phyloP scores from a whole-genome alignment of 2,113 vertebrate genomes.

The Zosterops borbonicus region DNA sequence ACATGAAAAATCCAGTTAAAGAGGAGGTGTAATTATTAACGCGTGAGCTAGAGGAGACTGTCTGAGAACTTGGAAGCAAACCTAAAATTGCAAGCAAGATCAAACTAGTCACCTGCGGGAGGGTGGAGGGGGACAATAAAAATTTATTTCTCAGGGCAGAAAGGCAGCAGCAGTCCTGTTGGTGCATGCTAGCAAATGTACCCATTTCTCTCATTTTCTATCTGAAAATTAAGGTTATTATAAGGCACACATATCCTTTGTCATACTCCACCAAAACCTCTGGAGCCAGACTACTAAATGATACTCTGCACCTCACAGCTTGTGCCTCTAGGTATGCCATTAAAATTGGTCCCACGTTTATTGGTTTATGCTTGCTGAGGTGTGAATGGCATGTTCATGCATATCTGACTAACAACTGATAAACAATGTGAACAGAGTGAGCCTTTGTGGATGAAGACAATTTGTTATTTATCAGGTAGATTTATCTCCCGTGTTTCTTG shows the following conservation, averaged over 20 bases:
- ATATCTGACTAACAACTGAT: slow-evolving; percentile 13
- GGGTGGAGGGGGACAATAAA: neutral
- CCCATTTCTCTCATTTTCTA: slow-evolving; percentile 14
- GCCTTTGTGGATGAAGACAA: neutral
- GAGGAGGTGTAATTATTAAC: neutral
- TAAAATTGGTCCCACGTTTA: neutral
- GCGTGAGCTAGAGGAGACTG: neutral
- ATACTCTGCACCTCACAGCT: neutral
- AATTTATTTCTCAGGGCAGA: neutral
- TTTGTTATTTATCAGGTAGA: slow-evolving; percentile 27
- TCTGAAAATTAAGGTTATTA: slow-evolving; percentile 49
- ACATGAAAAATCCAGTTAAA: neutral
- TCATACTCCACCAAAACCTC: neutral
- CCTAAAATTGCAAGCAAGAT: slow-evolving; percentile 30
- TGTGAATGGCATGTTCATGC: neutral
- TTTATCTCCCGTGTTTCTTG: neutral
- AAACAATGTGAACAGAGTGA: neutral
- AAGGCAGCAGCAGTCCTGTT: slow-evolving; percentile 38
- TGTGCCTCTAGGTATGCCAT: neutral
- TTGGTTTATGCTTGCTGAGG: neutral
- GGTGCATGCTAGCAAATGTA: neutral
- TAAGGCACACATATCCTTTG: neutral
- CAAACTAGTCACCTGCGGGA: slow-evolving; percentile 36
- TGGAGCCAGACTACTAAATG: neutral
- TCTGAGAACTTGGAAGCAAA: slow-evolving; percentile 54